Conservation (phyloP, 1,140 invertebrate genomes). For the Brachionus calyciflorus region DNA sequence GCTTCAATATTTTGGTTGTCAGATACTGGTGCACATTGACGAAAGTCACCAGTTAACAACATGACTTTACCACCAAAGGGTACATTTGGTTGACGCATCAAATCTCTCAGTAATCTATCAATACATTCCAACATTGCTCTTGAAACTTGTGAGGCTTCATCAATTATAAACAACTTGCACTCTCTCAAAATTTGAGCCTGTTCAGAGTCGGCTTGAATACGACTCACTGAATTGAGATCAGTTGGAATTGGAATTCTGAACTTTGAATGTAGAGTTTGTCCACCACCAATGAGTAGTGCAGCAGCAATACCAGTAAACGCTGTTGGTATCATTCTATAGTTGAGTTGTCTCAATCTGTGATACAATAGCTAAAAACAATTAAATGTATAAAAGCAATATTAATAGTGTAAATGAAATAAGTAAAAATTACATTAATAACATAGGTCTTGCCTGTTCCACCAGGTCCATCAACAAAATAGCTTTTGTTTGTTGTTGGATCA, state of each 20-base stretch:
- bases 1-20: conserved; percentile 18
- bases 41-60: conserved; percentile 47
- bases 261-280: neutral
- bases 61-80: conserved; percentile 49
- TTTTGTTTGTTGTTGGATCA: too few species aligned
- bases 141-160: conserved; percentile 50
- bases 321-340: too few species aligned
- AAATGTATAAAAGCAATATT: neutral
- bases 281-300: neutral
- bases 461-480: too few species aligned
- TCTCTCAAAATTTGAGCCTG: neutral
- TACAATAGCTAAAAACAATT: neutral
- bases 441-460: too few species aligned
- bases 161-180: conserved; percentile 48
- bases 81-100: neutral
- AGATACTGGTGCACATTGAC: conserved; percentile 45
- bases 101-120: conserved; percentile 23
- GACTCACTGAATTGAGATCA: too few species aligned
- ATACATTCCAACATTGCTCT: conserved; percentile 30
- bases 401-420: neutral
- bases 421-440: neutral
- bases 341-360: neutral
- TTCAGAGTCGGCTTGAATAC: neutral
- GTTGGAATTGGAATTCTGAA: neutral
- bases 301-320: neutral